Base-by-base conservation (phyloP, 2,113 vertebrate genomes). In the Heterotilapia buettikoferi region DNA sequence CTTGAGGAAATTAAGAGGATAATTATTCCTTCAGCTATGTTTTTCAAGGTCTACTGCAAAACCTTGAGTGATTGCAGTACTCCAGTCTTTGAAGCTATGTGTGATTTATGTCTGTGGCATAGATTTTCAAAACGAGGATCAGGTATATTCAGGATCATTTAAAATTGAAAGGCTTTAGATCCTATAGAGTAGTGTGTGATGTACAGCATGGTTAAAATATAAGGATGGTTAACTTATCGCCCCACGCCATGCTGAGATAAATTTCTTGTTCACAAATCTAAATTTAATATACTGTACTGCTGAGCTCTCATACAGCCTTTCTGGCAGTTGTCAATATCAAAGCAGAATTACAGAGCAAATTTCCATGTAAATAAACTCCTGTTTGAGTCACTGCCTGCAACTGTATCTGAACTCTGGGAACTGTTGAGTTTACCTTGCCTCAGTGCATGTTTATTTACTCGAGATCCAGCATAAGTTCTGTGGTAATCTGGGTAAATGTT, bases 371-470 rank as follows among this genome's bases (percentile, higher is more conserved):
- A 90, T 26, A 61, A 80, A 6, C 47, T 29, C 10, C 50, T 66
- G 38, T 86, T 43, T 82, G 78, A 86, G 66, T 40, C 57, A 21
- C 71, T 84, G 80, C 66, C 83, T 86, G 84, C 47, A 80, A 61
- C 86, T 83, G 71, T 79, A 84, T 61, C 68, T 31, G 2, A 19
- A 91, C 24, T 90, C 56, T 80, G 68, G 88, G 83, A 90, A 68
- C 80, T 21, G 19, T 45, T 88, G 82, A 81, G 88, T 84, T 85
- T 83, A 80, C 80, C 66, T 86, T 54, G 54, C 83, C 82, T 82
- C 78, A 89, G 59, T 80, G 85, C 31, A 31, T 89, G 91, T 95
- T 93, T 93, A 80, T 94, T 95, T 91, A 86, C 83, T 85, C 43
- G 16, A 18, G 61, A 88, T 66, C 81, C 84, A 86, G 63, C 63